Evolutionary conservation across 2,113 vertebrate species (phyloP), one percentile per base, ranked within the genome.

Genomic region (Brachyhypopomus gauderio): DNA sequence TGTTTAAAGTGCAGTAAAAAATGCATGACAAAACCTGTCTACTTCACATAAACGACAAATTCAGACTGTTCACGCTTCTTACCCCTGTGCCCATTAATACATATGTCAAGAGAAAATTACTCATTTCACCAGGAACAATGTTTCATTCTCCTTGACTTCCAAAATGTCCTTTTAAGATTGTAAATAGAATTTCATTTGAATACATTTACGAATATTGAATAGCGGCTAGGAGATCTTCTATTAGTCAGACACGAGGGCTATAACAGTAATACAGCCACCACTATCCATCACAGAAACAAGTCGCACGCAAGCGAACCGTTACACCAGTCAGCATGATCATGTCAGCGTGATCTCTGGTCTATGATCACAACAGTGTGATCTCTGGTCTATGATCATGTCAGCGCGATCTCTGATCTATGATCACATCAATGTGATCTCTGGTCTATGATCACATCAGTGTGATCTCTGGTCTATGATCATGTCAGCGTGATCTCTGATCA

Each of bases 51-150:
- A 52, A 22, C 22, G 22, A 11, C 60, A 63, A 27, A 27, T 22
- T 2, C 22, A 14, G 22, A 63, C 9, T 63, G 2, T 27, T 27
- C 22, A 14, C 62, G 2, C 12, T 14, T 14, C 3, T 11, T 14
- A 11, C 3, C 45, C 45, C 9, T 14, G 12, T 17, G 62, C 25
- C 30, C 30, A 64, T 59, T 30, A 66, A 20, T 58, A 4, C 76
- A 58, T 20, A 38, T 58, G 63, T 78, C 63, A n/a, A 67, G 79
- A 72, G 63, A 45, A 87, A 90, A 81, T 83, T 4, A 85, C 81
- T 80, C 52, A 74, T 56, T 79, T 62, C 66, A 52, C 12, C 45
- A 52, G 45, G 45, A 52, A 52, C 45, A 52, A 52, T 27, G 62
- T 75, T 83, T 77, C 70, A 63, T 34, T 56, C 70, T 84, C 72